Conservation (phyloP, 2,888 invertebrate genomes). For the Cotesia congregata region DNA sequence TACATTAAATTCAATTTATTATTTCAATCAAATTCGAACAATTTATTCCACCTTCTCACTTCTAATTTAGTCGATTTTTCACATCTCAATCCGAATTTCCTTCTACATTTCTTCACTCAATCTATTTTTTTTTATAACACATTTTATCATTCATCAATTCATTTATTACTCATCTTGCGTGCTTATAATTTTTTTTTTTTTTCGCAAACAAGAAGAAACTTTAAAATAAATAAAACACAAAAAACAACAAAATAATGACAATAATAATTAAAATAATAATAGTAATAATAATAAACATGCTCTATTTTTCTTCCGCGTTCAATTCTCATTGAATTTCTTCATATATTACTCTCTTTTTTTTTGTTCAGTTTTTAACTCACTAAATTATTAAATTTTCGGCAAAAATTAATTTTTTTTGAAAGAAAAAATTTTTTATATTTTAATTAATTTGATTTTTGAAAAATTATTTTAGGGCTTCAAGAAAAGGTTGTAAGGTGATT, state of each 20-base stretch:
- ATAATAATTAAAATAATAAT: background rate
- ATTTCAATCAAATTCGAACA: background rate
- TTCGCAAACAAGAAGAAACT: conserved; percentile 1
- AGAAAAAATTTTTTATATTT: background rate
- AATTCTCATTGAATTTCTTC: background rate
- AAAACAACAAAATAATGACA: background rate
- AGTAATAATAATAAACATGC: background rate
- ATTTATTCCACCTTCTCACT: background rate
- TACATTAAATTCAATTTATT: background rate
- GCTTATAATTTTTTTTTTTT: background rate
- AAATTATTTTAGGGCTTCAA: background rate
- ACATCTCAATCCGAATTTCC: background rate
- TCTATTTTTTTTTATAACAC: background rate
- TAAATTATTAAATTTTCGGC: background rate
- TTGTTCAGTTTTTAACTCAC: background rate
- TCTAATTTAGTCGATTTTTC: background rate
- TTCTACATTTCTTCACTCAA: background rate
- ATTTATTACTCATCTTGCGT: background rate
- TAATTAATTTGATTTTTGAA: background rate
- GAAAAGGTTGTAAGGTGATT: background rate
- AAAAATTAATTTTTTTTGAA: background rate
- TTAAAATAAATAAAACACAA: background rate
- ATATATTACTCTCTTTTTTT: background rate
- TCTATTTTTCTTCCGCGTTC: background rate
- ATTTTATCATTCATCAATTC: background rate